phyloP scores from a whole-genome alignment of 2,797 vertebrate species.

The Acrossocheilus fasciatus region DNA sequence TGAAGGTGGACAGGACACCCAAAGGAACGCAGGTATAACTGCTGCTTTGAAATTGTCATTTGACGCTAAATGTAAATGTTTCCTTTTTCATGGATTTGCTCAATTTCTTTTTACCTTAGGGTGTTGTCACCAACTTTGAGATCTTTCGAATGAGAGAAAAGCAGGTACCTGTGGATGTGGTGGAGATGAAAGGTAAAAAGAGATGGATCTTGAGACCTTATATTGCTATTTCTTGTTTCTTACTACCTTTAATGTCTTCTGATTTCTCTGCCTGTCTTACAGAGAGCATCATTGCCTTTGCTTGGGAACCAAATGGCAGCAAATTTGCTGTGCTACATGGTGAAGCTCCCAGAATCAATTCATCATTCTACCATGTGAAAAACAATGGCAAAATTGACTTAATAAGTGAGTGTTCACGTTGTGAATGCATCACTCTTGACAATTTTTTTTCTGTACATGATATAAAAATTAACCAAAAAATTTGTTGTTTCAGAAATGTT shows the following conservation, averaged over 20 bases:
- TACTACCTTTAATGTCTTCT: not conserved
- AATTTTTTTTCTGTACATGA: no score
- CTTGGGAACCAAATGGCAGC: conserved; percentile 98
- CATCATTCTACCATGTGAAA: conserved; percentile 97
- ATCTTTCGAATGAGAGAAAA: conserved; percentile 99
- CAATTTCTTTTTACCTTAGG: conserved; percentile 74
- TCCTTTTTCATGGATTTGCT: not conserved
- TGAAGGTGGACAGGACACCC: conserved; percentile 96
- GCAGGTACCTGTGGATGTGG: conserved; percentile 97
- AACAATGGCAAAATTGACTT: conserved; percentile 98
- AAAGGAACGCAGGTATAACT: conserved; percentile 91
- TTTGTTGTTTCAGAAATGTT: conserved; percentile 83
- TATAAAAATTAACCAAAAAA: not conserved
- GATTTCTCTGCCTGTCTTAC: conserved; percentile 17
- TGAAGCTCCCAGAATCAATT: conserved; percentile 91
- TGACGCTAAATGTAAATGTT: not conserved
- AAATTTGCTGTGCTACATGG: conserved; percentile 98
- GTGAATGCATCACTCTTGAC: not conserved
- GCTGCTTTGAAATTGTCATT: not conserved
- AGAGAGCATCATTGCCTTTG: conserved; percentile 98
- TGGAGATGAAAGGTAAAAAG: conserved; percentile 95
- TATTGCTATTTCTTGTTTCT: not conserved
- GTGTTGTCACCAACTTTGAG: conserved; percentile 99
- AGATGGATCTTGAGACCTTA: not conserved
- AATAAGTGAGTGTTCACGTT: conserved; percentile 84